These are phyloP conservation scores for Scaptomyza hsui DNA, from an alignment of 1,140 invertebrate genomes.

Conservation along the genomic window DNA sequence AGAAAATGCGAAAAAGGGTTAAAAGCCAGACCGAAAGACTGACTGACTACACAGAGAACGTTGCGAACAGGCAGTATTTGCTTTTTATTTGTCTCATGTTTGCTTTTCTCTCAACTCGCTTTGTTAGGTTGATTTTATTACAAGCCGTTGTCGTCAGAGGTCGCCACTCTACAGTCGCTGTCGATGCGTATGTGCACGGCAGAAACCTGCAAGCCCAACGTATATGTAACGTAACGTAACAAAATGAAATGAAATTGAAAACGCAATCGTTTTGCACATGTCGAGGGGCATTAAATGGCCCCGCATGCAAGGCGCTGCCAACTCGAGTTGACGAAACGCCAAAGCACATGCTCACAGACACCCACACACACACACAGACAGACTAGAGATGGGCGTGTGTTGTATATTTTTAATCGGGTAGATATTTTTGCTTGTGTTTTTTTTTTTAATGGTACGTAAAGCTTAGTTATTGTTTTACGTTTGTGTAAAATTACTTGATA, in stretches of 20 bases:
- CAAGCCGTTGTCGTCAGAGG: constrained; percentile 37
- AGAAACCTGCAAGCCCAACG: background rate
- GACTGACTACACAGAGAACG: constrained; percentile 14
- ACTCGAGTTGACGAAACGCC: constrained; percentile 33
- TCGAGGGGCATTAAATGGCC: constrained; percentile 59
- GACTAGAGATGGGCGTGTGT: background rate
- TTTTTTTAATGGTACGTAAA: too few species aligned
- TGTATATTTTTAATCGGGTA: too few species aligned
- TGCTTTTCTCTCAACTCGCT: constrained; percentile 78
- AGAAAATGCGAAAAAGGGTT: constrained; percentile 31
- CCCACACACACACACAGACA: constrained; percentile 8
- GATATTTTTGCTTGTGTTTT: too few species aligned
- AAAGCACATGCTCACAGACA: constrained; percentile 2
- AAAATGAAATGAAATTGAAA: constrained; percentile 79
- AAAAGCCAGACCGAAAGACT: constrained; percentile 40
- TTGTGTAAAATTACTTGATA: too few species aligned
- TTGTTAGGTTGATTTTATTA: constrained; percentile 79
- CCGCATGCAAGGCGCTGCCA: constrained; percentile 39
- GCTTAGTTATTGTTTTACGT: too few species aligned
- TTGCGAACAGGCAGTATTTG: constrained; percentile 52
- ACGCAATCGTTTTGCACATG: constrained; percentile 76
- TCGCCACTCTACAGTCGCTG: constrained; percentile 2
- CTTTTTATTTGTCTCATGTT: constrained; percentile 82
- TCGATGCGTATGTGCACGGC: background rate
- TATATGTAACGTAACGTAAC: constrained; percentile 16